These are phyloP conservation scores for Sebastes hubbsi DNA, from an alignment of 2,797 vertebrate genomes.

Conservation along the genomic window DNA sequence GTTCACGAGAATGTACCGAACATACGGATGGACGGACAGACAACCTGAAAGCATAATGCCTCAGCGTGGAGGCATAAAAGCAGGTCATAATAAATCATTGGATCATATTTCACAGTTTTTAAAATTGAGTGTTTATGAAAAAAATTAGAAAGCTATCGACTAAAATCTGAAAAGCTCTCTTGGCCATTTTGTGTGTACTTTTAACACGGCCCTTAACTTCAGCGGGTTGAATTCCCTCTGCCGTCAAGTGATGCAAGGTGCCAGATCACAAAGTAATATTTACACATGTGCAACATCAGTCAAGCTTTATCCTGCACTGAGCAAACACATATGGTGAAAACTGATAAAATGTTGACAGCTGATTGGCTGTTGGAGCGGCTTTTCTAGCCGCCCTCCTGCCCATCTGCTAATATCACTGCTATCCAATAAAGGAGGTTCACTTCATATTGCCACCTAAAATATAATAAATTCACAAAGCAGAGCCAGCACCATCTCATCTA, in stretches of 20 bases:
- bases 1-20: too few species aligned
- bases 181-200: not conserved
- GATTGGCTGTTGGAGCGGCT: not conserved
- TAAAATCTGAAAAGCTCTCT: not conserved
- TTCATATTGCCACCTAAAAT: not conserved
- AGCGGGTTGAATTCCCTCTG: not conserved
- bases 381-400: not conserved
- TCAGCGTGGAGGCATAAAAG: too few species aligned
- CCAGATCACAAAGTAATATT: not conserved
- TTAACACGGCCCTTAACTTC: too few species aligned
- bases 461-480: not conserved
- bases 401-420: not conserved
- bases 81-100: not conserved
- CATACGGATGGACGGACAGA: rapidly evolving
- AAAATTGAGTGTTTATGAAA: not conserved
- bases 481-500: not conserved
- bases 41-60: too few species aligned
- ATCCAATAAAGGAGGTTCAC: not conserved
- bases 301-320: not conserved
- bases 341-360: not conserved
- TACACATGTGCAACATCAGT: not conserved
- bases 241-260: not conserved
- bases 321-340: not conserved
- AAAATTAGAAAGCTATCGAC: not conserved
- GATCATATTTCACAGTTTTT: too few species aligned